Base-by-base conservation (phyloP, 2,888 invertebrate species). In the Steinernema carpocapsae region DNA sequence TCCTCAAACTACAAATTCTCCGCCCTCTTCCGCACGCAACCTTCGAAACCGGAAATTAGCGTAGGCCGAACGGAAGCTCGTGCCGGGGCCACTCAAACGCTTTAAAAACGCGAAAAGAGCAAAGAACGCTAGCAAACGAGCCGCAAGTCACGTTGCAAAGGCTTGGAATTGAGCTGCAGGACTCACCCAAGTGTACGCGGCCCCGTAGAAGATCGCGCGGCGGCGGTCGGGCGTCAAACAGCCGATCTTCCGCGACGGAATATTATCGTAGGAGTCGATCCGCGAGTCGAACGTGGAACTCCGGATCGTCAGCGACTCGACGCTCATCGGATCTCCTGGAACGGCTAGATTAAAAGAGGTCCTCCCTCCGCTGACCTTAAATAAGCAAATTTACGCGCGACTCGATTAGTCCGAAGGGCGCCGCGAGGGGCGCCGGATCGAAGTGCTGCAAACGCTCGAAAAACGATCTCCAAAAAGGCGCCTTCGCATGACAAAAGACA, bases 131-230 rank as follows among this genome's bases (percentile, higher is more conserved):
- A n/a, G n/a, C n/a, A n/a, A n/a, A n/a, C n/a, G n/a, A n/a, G n/a
- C n/a, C n/a, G n/a, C n/a, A n/a, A n/a, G n/a, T n/a, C n/a, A n/a
- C n/a, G n/a, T n/a, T n/a, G n/a, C n/a, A n/a, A n/a, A n/a, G n/a
- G n/a, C n/a, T n/a, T n/a, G n/a, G n/a, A n/a, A n/a, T n/a, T n/a
- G n/a, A n/a, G n/a, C n/a, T n/a, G n/a, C 10, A 43, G 56, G 26
- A 56, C 56, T 56, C 56, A 56, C 56, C 56, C 56, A 56, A 56
- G 56, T 56, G 56, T 56, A 56, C 26, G 56, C 56, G 17, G 56
- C 56, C 6, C 56, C 56, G 56, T 56, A 56, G 56, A 56, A 56
- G 56, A 56, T 56, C 24, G 56, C 56, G 7, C 56, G 22, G 3
- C 56, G 22, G 2, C 56, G 56, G 17, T 56, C 56, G 22, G 43